These are phyloP conservation scores for Solenopsis invicta DNA, from an alignment of 1,140 invertebrate species.

Conservation along the genomic window DNA sequence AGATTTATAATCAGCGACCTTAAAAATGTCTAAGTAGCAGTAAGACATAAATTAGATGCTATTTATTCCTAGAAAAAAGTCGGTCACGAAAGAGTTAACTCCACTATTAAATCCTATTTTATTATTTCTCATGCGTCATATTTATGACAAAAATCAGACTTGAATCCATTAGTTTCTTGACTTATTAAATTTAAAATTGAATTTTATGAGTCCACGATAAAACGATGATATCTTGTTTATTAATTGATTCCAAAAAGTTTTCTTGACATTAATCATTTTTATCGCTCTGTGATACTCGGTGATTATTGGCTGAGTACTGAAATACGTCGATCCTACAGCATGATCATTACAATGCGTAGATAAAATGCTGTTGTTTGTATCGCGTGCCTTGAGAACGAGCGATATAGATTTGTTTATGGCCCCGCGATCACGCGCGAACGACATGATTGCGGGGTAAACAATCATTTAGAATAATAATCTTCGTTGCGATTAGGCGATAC, in stretches of 20 bases:
- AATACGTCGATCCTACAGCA: neutral
- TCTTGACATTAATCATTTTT: neutral
- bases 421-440: conserved; percentile 75
- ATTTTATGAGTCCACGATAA: neutral
- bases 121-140: neutral
- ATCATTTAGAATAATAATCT: conserved; percentile 75
- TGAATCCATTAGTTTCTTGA: no score
- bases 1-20: no score
- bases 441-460: conserved; percentile 76
- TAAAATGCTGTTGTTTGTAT: conserved; percentile 60
- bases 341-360: conserved; percentile 42
- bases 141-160: conserved; percentile 17
- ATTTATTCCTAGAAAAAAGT: no score
- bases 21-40: no score
- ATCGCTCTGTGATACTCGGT: neutral
- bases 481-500: conserved; percentile 52
- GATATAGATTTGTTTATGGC: conserved; percentile 80
- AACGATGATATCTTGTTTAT: neutral
- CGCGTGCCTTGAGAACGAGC: conserved; percentile 32
- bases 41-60: no score
- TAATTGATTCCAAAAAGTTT: neutral
- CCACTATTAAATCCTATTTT: neutral
- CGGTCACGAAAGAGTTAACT: no score
- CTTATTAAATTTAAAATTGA: neutral
- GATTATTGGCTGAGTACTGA: neutral